Percentiles rank a stretch among this genome's conserved stretches.
phyloP scores from a whole-genome alignment of 2,888 invertebrate species.

The Lasioglossum pauxillum region DNA sequence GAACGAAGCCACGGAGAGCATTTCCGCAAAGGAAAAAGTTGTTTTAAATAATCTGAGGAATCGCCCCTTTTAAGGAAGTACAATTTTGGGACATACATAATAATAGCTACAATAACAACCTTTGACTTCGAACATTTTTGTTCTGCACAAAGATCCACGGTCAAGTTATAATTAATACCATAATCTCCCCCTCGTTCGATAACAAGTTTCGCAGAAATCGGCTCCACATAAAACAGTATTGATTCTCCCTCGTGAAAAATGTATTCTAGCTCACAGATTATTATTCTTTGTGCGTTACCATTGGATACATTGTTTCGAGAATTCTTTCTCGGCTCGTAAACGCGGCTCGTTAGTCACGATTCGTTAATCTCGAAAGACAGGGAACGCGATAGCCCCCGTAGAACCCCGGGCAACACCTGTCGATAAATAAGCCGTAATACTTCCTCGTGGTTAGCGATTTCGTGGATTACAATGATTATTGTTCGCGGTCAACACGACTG shows the following conservation, averaged over 20 bases:
- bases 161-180: not conserved
- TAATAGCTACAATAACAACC: no score
- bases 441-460: conserved; percentile 75
- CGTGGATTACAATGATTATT: conserved; percentile 78
- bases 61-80: no score
- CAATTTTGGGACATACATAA: no score
- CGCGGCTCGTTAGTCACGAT: conserved; percentile 38
- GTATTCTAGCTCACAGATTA: not conserved
- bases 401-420: conserved; percentile 59
- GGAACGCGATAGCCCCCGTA: conserved; percentile 9
- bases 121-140: no score
- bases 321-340: not conserved
- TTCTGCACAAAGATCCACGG: not conserved
- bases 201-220: not conserved
- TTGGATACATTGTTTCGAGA: not conserved
- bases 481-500: conserved; percentile 75
- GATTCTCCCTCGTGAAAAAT: not conserved
- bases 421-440: conserved; percentile 73
- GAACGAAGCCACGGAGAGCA: no score
- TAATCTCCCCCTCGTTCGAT: not conserved
- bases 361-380: conserved; percentile 19
- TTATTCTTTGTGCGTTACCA: not conserved
- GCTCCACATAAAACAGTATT: not conserved
- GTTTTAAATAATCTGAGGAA: no score
- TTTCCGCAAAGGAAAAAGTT: no score